Evolutionary conservation across 2,797 vertebrate genomes (phyloP), one percentile per base, ranked within the genome.

Genomic region (Megaceryle alcyon): DNA sequence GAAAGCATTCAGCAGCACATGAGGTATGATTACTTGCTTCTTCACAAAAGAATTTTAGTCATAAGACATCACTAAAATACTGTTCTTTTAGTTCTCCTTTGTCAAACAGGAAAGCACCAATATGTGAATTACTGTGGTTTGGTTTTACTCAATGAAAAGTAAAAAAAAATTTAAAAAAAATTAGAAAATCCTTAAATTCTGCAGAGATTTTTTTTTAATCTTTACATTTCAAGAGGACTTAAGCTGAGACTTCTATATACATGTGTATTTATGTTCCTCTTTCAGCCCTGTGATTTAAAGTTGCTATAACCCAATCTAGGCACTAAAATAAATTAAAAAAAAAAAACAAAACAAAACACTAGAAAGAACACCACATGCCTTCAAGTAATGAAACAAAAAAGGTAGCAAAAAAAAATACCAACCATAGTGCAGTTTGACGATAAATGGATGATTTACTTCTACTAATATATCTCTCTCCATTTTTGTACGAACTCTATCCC

Each of bases 361-460:
- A 76, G 28, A 6, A 37, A 28, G 54, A 57, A 22, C 31, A 35
- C 20, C 8, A 72, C 44, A 23, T 80, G 46, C 28, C 20, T 43
- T 31, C 2, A 43, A 61, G 28, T 10, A 88, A 6, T 5, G 28
- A 18, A n/a, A 21, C 29, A 51, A 51, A 17, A 23, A 22, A 53
- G 17, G 51, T 3, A 91, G 22, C 33, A 51, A 78, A 6, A 20
- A 81, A 65, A 72, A 94, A 86, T 90, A 97, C 99, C 98, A 98
- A 99, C 99, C 99, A 98, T 99, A 99, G 98, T 99, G 99, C 98
- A 99, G 98, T 96, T 99, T 99, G 98, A 99, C 99, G 97, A 99
- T 99, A 98, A 99, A 99, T 83, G 99, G 99, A 98, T 99, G 99
- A 97, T 99, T 99, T 92, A 99, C 99, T 98, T 99, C 99, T 92